Conservation (phyloP, 1,140 invertebrate species). For the Calephelis nemesis region DNA sequence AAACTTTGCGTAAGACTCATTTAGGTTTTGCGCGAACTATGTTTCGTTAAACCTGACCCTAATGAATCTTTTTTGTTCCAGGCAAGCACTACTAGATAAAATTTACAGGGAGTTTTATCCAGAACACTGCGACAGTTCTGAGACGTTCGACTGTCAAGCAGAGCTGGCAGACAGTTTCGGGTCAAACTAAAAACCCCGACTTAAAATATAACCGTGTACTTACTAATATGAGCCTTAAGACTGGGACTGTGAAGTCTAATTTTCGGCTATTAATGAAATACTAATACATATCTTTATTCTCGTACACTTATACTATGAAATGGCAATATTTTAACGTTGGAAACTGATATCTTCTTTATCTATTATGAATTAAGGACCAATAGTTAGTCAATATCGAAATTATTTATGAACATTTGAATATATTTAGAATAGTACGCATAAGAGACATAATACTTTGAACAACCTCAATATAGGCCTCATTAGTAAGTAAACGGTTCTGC, state of each 20-base stretch:
- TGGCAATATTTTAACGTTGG: slow-evolving; percentile 21
- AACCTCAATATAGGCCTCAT: slow-evolving; percentile 20
- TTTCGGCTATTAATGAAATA: slow-evolving; percentile 10
- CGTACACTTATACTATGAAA: slow-evolving; percentile 13
- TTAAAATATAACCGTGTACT: slow-evolving; percentile 23
- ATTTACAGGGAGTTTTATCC: slow-evolving; percentile 74
- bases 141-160: slow-evolving; percentile 65
- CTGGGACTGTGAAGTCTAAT: slow-evolving; percentile 7
- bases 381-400: slow-evolving; percentile 24
- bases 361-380: slow-evolving; percentile 23
- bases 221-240: slow-evolving; percentile 31
- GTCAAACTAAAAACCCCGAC: slow-evolving; percentile 41
- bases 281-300: slow-evolving; percentile 24
- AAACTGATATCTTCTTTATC: slow-evolving; percentile 18
- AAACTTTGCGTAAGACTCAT: too few relatives aligned
- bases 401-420: slow-evolving; percentile 21
- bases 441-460: slow-evolving; percentile 2
- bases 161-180: slow-evolving; percentile 57
- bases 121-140: slow-evolving; percentile 68
- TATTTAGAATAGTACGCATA: slow-evolving; percentile 21
- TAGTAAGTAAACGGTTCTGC: slow-evolving; percentile 19
- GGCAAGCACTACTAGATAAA: slow-evolving; percentile 68
- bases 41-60: background rate
- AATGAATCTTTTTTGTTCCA: slow-evolving; percentile 37
- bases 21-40: too few relatives aligned